Evolutionary conservation across 2,113 vertebrate species (phyloP), one percentile per base, ranked within the genome.

Genomic region (Anser cygnoides): DNA sequence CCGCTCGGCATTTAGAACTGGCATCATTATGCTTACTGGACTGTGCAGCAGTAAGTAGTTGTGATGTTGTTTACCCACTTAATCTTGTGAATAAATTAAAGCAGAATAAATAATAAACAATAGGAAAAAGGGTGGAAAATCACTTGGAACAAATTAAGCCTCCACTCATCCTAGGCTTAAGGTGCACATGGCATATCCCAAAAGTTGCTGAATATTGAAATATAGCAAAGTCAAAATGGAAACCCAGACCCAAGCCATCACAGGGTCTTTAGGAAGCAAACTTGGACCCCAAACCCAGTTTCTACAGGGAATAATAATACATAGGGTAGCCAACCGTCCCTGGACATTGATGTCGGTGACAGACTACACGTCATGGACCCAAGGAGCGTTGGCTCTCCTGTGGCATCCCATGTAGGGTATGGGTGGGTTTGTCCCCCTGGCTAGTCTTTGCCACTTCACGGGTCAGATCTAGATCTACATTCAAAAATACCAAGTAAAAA

Each of bases 1-100:
- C 33, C 8, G 19, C 70, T 91, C 44, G 5, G 66, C 91, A 93
- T 91, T 95, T 90, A 77, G 25, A 92, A 93, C 70, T 16, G 29
- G 58, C 86, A 92, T 94, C 76, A 39, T 97, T 82, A 71, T 92
- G 94, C 62, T 93, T 94, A 96, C 89, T 96, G 93, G 77, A 94
- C 96, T 95, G 76, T 95, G 87, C 13, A 90, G 76, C 83, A 90
- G 79, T 87, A 72, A 79, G 39, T 65, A 94, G 90, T 85, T 87
- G 83, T 70, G 93, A 90, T 96, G 80, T 62, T 97, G 89, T 95
- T 98, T 97, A 90, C 87, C 49, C 92, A 94, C n/a, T 94, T 93
- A 89, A 94, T 96, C 80, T 79, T 90, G 92, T 89, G 92, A 95
- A 93, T 96, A 93, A 93, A 95, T 95, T 95, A 97, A 96, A 95